Evolutionary conservation across 2,113 vertebrate species (phyloP).

Genomic region (Bagarius yarrelli): DNA sequence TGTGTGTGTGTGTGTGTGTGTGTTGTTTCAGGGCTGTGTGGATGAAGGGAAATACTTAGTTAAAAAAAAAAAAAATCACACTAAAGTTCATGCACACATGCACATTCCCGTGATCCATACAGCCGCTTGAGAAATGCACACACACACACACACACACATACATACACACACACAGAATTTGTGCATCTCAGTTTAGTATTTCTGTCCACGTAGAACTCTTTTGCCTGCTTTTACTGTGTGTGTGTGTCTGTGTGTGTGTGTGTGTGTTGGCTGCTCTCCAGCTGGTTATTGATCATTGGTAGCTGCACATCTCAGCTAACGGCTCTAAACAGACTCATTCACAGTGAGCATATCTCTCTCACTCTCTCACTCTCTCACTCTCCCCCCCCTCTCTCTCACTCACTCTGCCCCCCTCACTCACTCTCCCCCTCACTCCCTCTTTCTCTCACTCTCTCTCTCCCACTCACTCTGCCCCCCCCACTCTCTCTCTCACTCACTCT

Average conservation of each 20-base stretch:
- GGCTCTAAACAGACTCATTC: constrained; percentile 44
- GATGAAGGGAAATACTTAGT: not conserved
- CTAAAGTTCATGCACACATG: constrained; percentile 73
- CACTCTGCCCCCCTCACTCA: too few species aligned
- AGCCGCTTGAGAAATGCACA: constrained; percentile 45
- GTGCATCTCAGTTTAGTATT: not conserved
- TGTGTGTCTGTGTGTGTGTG: not conserved
- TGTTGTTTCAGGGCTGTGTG: constrained; percentile 42
- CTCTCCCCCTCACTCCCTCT: too few species aligned
- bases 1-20: constrained; percentile 10
- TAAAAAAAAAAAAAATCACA: constrained; percentile 10
- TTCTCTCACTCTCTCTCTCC: too few species aligned
- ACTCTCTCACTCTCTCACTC: constrained; percentile 2
- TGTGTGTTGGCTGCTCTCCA: constrained; percentile 24
- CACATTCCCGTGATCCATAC: constrained; percentile 61
- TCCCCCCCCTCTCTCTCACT: not conserved
- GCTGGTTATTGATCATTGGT: constrained; percentile 38
- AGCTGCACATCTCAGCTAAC: constrained; percentile 30
- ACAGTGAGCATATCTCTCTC: constrained; percentile 35
- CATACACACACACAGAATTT: constrained; percentile 32
- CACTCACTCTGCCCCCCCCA: too few species aligned
- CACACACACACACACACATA: constrained; percentile 34
- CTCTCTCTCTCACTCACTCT: too few species aligned
- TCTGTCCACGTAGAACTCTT: too few species aligned
- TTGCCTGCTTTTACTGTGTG: not conserved